Evolutionary conservation across 2,113 vertebrate species (phyloP).

Genomic region (Chiloscyllium plagiosum): DNA sequence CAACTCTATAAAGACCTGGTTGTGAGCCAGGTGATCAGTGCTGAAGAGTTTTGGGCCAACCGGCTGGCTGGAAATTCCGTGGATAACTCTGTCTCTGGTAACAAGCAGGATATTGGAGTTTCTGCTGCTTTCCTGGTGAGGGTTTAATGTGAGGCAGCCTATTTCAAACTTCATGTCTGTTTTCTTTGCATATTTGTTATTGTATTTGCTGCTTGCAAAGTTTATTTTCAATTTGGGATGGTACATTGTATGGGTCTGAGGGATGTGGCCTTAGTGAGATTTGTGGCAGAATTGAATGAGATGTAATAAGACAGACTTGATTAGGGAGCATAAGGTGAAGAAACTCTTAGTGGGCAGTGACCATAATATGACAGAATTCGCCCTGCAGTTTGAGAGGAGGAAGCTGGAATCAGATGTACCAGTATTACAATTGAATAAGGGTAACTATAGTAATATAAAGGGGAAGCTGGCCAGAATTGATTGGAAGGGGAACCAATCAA

Average conservation of each 20-base stretch:
- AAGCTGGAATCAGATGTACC: too few species aligned
- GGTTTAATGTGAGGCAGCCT: neutral
- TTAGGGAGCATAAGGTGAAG: too few species aligned
- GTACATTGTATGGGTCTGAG: too few species aligned
- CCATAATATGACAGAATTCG: too few species aligned
- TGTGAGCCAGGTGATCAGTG: conserved; percentile 95
- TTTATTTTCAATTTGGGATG: too few species aligned
- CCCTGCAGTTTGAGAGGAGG: too few species aligned
- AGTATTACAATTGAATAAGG: too few species aligned
- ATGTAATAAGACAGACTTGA: too few species aligned
- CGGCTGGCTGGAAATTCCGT: conserved; percentile 73
- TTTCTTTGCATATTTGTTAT: neutral
- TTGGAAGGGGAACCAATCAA: too few species aligned
- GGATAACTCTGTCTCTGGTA: conserved; percentile 63
- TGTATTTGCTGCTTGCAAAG: neutral
- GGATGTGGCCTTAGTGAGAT: too few species aligned
- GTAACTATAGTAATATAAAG: neutral
- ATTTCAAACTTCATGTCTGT: neutral
- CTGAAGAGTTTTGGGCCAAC: conserved; percentile 98
- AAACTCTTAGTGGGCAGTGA: too few species aligned
- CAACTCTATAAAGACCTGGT: conserved; percentile 98
- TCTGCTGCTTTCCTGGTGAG: conserved; percentile 96
- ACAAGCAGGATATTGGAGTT: conserved; percentile 94
- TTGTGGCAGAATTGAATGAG: too few species aligned
- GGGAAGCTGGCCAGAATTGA: neutral